phyloP scores from a whole-genome alignment of 2,113 vertebrate genomes.

The Coryphaenoides rupestris region DNA sequence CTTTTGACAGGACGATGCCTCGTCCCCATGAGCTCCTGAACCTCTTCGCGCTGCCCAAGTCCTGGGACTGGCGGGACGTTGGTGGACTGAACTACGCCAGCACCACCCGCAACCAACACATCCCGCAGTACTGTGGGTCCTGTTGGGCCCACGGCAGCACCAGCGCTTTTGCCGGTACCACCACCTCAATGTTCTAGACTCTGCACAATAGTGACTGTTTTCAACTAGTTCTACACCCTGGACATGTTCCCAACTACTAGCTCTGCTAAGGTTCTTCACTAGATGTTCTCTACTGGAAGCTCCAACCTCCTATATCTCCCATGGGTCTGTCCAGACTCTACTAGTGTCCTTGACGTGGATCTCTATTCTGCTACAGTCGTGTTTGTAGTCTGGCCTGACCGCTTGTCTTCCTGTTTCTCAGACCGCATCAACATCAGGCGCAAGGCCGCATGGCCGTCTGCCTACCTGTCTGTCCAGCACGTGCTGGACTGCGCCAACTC shows the following conservation, averaged over 20 bases:
- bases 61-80: constrained; percentile 92
- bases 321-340: not conserved
- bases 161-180: constrained; percentile 86
- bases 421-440: constrained; percentile 90
- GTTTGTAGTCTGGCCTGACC: not conserved
- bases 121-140: constrained; percentile 95
- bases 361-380: not conserved
- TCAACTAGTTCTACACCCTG: not conserved
- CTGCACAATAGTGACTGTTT: not conserved
- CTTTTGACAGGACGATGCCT: not conserved
- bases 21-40: constrained; percentile 77
- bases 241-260: not conserved
- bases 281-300: not conserved
- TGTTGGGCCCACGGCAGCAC: constrained; percentile 97
- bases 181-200: not conserved
- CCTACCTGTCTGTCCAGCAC: constrained; percentile 86
- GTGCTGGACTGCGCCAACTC: constrained; percentile 86
- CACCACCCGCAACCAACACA: constrained; percentile 92
- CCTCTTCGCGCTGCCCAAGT: constrained; percentile 65
- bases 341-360: not conserved
- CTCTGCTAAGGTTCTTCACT: too few relatives aligned
- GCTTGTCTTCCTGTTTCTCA: constrained; percentile 40
- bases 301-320: not conserved
- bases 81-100: constrained; percentile 85
- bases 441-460: constrained; percentile 82